These are phyloP conservation scores for Clanis bilineata DNA, from an alignment of 2,888 invertebrate genomes.

Conservation along the genomic window DNA sequence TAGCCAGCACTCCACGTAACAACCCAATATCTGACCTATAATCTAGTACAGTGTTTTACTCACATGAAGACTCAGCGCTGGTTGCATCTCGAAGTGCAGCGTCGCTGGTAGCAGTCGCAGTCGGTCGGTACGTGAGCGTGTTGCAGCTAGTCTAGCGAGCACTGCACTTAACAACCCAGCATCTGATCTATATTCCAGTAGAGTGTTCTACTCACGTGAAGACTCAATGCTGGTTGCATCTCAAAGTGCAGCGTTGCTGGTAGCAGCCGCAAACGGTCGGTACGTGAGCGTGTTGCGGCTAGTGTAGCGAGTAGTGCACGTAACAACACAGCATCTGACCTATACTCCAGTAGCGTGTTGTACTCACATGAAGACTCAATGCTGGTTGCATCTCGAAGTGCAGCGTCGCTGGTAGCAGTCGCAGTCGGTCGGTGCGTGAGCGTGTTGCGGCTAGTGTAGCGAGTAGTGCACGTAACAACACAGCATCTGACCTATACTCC, in stretches of 20 bases:
- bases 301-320: no score
- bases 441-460: conserved; percentile 57
- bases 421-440: conserved; percentile 50
- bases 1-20: conserved; percentile 60
- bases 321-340: no score
- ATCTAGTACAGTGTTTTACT: conserved; percentile 33
- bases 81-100: conserved; percentile 87
- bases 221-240: no score
- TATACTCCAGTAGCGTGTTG: neutral
- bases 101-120: conserved; percentile 80
- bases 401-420: conserved; percentile 83
- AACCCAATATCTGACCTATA: conserved; percentile 31
- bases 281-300: no score
- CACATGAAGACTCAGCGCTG: conserved; percentile 87
- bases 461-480: conserved; percentile 58
- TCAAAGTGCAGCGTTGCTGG: no score
- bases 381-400: conserved; percentile 88
- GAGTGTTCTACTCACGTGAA: no score
- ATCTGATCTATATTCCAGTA: no score
- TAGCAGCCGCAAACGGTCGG: no score
- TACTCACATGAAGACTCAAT: conserved; percentile 85
- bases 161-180: no score
- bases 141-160: conserved; percentile 58
- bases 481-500: conserved; percentile 17
- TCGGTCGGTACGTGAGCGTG: conserved; percentile 48